Evolutionary conservation across 2,113 vertebrate genomes (phyloP), one percentile per base, ranked within the genome.

Genomic region (Dissostichus mawsoni): DNA sequence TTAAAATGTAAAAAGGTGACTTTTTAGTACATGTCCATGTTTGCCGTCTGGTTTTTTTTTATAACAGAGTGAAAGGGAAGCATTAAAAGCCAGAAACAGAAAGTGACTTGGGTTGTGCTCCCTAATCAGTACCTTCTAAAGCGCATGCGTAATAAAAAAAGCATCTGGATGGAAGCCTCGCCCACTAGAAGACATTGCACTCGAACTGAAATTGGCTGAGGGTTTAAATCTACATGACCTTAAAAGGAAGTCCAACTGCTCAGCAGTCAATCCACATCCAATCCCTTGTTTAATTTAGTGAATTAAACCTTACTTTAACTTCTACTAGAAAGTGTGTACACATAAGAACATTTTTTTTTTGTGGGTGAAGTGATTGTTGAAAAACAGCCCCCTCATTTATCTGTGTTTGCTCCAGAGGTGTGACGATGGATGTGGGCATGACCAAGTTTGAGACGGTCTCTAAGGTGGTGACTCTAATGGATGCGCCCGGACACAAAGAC

Each of bases 401-500:
- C 18, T 78, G 14, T 67, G 23, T 68, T 66, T 82, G 0, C 63
- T 94, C 90, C 93, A 99, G 98, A 94, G 98, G 98, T 67, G 98
- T 99, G 78, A 99, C 98, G 9, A 99, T 99, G 97, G 98, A 99
- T 91, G 98, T 99, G 58, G 98, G 98, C 56, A 98, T 99, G 98
- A 99, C 98, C 48, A 99, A 98, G 92, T 99, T 99, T 58, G 98
- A 99, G 94, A 99, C 97, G 0, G 89, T 92, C 57, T 97, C 97
- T 62, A 99, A 99, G 94, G 93, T 99, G 73, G 97, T 99, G 90
- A 99, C 97, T 4, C 89, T 99, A 70, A 99, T 99, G 98, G 98
- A 99, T 82, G 98, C 98, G 14, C 98, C 98, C 2, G 98, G 98
- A 83, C 98, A 99, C 95, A 98, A 95, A 93, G 98, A 99, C 91